These are phyloP conservation scores for Setophaga coronata DNA, from an alignment of 2,113 vertebrate species.

Conservation along the genomic window DNA sequence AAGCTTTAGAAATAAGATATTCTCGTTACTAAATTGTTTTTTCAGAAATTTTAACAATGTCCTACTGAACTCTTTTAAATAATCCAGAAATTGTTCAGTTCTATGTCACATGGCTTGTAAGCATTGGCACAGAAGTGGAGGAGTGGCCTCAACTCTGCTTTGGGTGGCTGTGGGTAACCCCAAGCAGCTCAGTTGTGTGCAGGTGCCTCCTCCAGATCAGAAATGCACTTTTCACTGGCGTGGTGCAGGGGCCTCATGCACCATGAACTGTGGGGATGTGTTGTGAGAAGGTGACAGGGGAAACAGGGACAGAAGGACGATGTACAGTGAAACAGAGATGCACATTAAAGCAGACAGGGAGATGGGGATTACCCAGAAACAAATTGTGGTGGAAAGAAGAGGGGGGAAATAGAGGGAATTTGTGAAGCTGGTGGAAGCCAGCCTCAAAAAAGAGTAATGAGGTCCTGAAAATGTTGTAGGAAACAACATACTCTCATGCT, in stretches of 20 bases:
- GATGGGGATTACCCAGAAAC: neutral
- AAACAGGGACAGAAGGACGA: neutral
- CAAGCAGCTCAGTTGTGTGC: too few species aligned
- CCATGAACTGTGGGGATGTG: neutral
- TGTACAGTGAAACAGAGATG: fast-evolving
- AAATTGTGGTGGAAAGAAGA: neutral
- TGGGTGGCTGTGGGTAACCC: neutral
- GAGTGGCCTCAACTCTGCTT: neutral
- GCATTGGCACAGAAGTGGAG: neutral
- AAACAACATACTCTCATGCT: neutral
- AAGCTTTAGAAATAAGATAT: neutral
- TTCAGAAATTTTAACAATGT: neutral
- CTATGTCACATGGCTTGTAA: neutral
- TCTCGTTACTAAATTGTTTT: neutral
- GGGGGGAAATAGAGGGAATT: neutral
- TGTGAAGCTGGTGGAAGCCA: neutral
- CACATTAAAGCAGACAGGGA: neutral
- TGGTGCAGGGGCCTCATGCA: neutral
- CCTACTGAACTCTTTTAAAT: neutral
- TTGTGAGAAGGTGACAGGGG: neutral
- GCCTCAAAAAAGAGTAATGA: neutral
- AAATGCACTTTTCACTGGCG: neutral
- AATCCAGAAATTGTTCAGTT: neutral
- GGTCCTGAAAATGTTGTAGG: neutral
- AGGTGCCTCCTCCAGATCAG: neutral